phyloP scores from a whole-genome alignment of 1,140 invertebrate species.

The Carcinoscorpius rotundicauda region DNA sequence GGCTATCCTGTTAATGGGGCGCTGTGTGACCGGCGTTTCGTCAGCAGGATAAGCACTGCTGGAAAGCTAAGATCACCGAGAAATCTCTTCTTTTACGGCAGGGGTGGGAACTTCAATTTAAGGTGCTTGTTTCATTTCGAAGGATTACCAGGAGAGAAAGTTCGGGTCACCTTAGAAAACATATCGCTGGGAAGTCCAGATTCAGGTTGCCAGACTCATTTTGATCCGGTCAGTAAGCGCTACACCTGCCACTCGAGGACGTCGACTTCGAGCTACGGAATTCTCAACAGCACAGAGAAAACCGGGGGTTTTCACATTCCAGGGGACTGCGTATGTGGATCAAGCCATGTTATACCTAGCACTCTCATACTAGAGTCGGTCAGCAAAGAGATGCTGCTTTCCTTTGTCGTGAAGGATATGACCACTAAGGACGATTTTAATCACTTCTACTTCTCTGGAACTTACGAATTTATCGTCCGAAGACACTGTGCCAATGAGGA shows the following conservation, averaged over 20 bases:
- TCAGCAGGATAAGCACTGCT: slow-evolving; percentile 8
- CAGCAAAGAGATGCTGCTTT: no score
- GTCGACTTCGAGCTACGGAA: no score
- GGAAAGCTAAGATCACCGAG: slow-evolving; percentile 13
- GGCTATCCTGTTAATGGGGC: slow-evolving; percentile 15
- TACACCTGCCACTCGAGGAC: slow-evolving; percentile 7
- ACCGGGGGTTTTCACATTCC: no score
- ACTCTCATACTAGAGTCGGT: no score
- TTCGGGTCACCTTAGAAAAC: slow-evolving; percentile 11
- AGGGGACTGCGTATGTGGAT: no score
- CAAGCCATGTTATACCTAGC: no score
- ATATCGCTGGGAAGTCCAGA: slow-evolving; percentile 2
- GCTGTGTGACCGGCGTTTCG: slow-evolving; percentile 22
- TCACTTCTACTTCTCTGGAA: slow-evolving; percentile 65
- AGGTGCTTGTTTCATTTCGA: slow-evolving; percentile 19
- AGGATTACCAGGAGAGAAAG: slow-evolving; percentile 15
- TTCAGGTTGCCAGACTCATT: slow-evolving; percentile 2
- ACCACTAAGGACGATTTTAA: slow-evolving; percentile 65
- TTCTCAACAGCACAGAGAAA: no score
- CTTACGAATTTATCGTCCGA: slow-evolving; percentile 54
- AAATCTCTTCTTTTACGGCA: slow-evolving; percentile 19
- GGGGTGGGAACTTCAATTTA: slow-evolving; percentile 16
- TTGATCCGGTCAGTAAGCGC: slow-evolving; percentile 14
- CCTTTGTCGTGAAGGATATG: slow-evolving; percentile 42
- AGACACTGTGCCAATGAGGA: no score